Conservation (phyloP, 2,797 vertebrate genomes). For the Scolopax bukidnonensis region DNA sequence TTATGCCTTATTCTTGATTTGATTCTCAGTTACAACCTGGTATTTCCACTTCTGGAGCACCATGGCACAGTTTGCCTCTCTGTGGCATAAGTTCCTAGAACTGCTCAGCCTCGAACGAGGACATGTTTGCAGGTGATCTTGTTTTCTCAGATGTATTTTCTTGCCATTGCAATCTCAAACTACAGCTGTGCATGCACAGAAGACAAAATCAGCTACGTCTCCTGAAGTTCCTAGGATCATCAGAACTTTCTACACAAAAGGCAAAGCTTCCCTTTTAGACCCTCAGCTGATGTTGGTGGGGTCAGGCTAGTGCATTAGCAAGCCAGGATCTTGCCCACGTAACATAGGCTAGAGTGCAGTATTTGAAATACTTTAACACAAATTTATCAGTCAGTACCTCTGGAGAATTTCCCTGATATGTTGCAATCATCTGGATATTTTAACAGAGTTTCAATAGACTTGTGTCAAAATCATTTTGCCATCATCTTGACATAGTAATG, state of each 20-base stretch:
- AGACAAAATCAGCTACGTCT: not conserved
- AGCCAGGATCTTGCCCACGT: not conserved
- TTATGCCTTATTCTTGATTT: not conserved
- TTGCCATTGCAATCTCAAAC: not conserved
- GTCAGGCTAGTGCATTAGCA: not conserved
- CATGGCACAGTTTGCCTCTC: not conserved
- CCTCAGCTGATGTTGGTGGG: not conserved
- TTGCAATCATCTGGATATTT: conserved; percentile 68
- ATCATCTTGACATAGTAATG: conserved; percentile 72
- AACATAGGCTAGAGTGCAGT: not conserved
- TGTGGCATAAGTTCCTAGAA: not conserved
- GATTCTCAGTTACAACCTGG: not conserved
- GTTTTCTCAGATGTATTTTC: not conserved
- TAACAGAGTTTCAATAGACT: conserved; percentile 62
- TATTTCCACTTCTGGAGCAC: not conserved
- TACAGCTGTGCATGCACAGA: not conserved
- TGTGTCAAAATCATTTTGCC: conserved; percentile 62
- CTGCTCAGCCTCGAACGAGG: not conserved
- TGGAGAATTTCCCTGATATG: conserved; percentile 30
- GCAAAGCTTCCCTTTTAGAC: not conserved
- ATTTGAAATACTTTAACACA: conserved; percentile 23
- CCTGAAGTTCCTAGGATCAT: not conserved
- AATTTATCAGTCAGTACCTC: conserved; percentile 27
- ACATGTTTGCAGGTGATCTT: not conserved
- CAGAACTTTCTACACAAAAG: not conserved